Evolutionary conservation across 1,140 invertebrate species (phyloP).

Genomic region (Brachionus rubens): DNA sequence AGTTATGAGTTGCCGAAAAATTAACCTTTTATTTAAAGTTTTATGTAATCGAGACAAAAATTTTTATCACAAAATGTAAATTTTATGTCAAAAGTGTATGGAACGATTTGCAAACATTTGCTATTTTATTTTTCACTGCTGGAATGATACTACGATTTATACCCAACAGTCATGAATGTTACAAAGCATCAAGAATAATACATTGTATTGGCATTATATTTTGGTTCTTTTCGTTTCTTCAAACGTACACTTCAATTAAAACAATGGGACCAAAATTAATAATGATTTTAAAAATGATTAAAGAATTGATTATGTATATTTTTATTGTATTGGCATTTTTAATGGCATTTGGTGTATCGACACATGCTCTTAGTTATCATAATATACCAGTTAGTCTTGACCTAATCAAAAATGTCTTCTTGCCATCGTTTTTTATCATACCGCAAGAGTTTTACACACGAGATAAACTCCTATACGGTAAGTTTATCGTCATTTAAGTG

Average conservation of each 20-base stretch:
- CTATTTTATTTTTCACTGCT: conserved; percentile 8
- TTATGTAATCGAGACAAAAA: conserved; percentile 33
- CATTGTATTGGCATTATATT: neutral
- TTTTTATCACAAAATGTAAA: conserved; percentile 21
- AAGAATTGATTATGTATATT: conserved; percentile 22
- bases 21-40: conserved; percentile 15
- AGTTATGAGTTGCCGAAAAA: too few species aligned
- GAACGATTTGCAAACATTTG: neutral
- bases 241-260: conserved; percentile 58
- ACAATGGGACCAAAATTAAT: conserved; percentile 62
- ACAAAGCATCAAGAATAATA: conserved; percentile 30
- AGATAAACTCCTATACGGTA: neutral
- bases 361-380: conserved; percentile 17
- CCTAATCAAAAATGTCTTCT: conserved; percentile 8
- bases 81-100: neutral
- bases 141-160: conserved; percentile 19
- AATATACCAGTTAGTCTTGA: neutral
- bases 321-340: conserved; percentile 30
- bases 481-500: neutral
- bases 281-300: conserved; percentile 62
- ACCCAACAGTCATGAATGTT: neutral
- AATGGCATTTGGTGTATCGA: conserved; percentile 20
- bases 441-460: conserved; percentile 24
- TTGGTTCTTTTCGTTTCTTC: conserved; percentile 54
- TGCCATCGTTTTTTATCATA: conserved; percentile 45